Base-by-base conservation (phyloP, 1,140 invertebrate genomes). In the Telenomus remus region DNA sequence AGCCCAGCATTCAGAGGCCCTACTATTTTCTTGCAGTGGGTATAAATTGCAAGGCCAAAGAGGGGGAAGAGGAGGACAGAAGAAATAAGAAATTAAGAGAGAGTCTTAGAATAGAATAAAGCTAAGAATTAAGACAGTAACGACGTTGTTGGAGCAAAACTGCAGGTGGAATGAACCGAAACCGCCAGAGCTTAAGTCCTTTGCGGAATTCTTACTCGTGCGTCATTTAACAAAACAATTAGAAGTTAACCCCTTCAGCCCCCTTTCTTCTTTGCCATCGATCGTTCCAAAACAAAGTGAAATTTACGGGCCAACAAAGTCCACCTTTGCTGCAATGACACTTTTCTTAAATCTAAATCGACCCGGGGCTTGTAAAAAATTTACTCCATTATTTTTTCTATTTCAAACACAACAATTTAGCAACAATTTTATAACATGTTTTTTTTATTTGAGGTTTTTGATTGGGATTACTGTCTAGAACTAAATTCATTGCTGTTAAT, bases 151-250 rank as follows among this genome's bases (percentile, higher is more conserved):
- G 75, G 78, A 74, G 65, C 55, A 63, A 78, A 76, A 69, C 65
- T 53, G 8, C 63, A 47, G 78, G 79, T 71, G 80, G 80, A 85
- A 84, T 75, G 82, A 83, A 84, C 80, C 79, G 84, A 86, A 84
- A 84, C 81, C 83, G 70, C 76, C 60, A 83, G 82, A 78, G 84
- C 85, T 87, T 86, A 87, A 86, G 85, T 85, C 84, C 82, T 85
- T 73, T 79, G 76, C 76, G 79, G 84, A 84, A 88, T 88, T 88
- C 86, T 88, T 88, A 88, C 86, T 88, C 82, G 85, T 86, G 86
- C 85, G 85, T 88, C 87, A 88, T 88, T 88, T 88, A 88, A 88
- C 87, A 88, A 88, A 88, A 88, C 87, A 88, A 88, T 88, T 88
- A 88, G 85, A 87, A 87, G 86, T 87, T 88, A 88, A 88, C 87